Evolutionary conservation across 2,888 invertebrate genomes (phyloP).

Genomic region (Lottia gigantea): DNA sequence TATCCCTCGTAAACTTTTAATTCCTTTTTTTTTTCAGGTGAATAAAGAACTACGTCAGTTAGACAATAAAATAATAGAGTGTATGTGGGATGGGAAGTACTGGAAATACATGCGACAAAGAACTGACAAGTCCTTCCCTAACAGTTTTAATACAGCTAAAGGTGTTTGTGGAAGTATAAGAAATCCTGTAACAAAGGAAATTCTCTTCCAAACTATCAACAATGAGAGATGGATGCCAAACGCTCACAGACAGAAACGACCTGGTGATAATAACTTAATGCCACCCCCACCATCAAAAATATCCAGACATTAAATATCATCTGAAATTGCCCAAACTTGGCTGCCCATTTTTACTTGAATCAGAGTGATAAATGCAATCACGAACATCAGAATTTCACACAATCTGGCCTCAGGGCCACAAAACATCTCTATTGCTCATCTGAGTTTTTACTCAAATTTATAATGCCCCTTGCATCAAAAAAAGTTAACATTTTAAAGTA

Average conservation of each 20-base stretch:
- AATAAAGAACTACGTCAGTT: conserved; percentile 82
- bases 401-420: too few relatives aligned
- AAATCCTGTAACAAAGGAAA: conserved; percentile 86
- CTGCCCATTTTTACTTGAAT: too few relatives aligned
- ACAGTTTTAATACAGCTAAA: conserved; percentile 86
- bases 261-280: conserved; percentile 26
- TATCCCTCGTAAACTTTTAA: too few relatives aligned
- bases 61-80: conserved; percentile 96
- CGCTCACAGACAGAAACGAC: conserved; percentile 15
- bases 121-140: conserved; percentile 96
- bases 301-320: conserved; percentile 17
- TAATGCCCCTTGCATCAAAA: too few relatives aligned
- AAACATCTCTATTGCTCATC: too few relatives aligned
- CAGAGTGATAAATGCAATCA: too few relatives aligned
- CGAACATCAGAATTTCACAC: too few relatives aligned
- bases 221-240: conserved; percentile 42
- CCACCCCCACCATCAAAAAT: conserved; percentile 33
- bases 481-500: too few relatives aligned
- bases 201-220: conserved; percentile 74
- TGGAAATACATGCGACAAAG: conserved; percentile 97
- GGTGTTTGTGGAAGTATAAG: conserved; percentile 86
- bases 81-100: conserved; percentile 78
- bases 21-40: too few relatives aligned
- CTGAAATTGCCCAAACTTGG: too few relatives aligned
- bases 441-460: too few relatives aligned